Conservation (phyloP, 53 echinoderm and acorn worm genomes). For the Apostichopus leukothele region DNA sequence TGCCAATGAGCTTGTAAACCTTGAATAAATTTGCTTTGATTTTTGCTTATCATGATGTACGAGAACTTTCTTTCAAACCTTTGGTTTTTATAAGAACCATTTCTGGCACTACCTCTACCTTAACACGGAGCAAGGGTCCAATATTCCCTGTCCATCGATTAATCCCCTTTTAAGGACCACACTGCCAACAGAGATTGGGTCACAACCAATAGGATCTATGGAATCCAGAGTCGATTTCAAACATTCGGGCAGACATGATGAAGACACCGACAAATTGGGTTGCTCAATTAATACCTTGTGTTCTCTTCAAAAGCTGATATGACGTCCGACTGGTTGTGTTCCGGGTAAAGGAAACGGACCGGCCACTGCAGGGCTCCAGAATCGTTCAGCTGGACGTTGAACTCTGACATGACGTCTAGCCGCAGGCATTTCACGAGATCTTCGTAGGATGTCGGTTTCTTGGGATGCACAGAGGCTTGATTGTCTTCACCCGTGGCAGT, state of each 20-base stretch:
- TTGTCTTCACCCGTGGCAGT: neutral
- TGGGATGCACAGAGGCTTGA: neutral
- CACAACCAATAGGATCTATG: neutral
- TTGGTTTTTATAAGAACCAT: too few species aligned
- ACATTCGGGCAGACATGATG: neutral
- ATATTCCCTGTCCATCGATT: too few species aligned
- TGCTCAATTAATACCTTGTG: constrained; percentile 54
- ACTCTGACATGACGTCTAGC: constrained; percentile 22
- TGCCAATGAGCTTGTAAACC: too few species aligned
- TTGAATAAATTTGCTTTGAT: too few species aligned
- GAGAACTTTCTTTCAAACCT: too few species aligned
- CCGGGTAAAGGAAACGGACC: constrained; percentile 90
- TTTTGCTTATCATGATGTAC: too few species aligned
- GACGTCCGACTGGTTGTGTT: constrained; percentile 81
- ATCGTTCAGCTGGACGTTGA: constrained; percentile 61
- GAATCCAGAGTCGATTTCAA: neutral
- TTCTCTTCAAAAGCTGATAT: constrained; percentile 86
- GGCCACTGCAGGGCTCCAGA: constrained; percentile 84
- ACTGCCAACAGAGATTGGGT: too few species aligned
- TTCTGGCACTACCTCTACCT: too few species aligned
- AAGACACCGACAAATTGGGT: neutral
- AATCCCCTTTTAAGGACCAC: too few species aligned
- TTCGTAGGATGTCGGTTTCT: constrained; percentile 5
- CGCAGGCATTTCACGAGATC: constrained; percentile 5
- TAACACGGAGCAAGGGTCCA: too few species aligned